Evolutionary conservation across 2,113 vertebrate species (phyloP).

Genomic region (Ciconia boyciana): DNA sequence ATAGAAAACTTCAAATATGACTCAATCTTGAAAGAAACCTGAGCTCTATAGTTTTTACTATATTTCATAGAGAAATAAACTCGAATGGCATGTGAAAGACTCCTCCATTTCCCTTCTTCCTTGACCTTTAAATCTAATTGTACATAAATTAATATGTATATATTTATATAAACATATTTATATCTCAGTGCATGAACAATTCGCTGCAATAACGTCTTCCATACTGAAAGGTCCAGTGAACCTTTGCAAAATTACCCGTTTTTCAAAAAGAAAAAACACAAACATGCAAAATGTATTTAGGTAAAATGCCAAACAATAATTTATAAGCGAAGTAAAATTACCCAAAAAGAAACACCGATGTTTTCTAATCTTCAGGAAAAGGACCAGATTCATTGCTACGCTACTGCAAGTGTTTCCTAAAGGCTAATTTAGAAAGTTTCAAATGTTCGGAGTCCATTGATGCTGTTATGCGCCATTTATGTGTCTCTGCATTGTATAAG

Average conservation of each 20-base stretch:
- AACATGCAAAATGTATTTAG: background rate
- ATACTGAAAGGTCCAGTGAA: background rate
- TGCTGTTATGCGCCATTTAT: background rate
- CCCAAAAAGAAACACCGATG: background rate
- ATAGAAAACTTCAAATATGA: background rate
- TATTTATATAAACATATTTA: background rate
- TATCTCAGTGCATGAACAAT: background rate
- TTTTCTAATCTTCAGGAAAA: background rate
- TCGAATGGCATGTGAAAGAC: background rate
- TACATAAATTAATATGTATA: background rate
- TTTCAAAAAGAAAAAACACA: background rate
- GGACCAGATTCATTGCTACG: background rate
- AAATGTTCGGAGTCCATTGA: background rate
- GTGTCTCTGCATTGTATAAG: background rate
- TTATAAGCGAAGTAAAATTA: background rate
- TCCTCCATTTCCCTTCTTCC: background rate
- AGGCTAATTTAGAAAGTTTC: background rate
- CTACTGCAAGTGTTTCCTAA: background rate
- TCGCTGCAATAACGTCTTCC: background rate
- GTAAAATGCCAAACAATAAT: background rate
- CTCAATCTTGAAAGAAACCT: background rate
- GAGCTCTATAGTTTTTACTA: background rate
- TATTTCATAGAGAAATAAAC: background rate
- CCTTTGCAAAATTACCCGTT: background rate
- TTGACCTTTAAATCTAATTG: background rate